Base-by-base conservation (phyloP, 2,888 invertebrate species). In the Nomada hirtipes region DNA sequence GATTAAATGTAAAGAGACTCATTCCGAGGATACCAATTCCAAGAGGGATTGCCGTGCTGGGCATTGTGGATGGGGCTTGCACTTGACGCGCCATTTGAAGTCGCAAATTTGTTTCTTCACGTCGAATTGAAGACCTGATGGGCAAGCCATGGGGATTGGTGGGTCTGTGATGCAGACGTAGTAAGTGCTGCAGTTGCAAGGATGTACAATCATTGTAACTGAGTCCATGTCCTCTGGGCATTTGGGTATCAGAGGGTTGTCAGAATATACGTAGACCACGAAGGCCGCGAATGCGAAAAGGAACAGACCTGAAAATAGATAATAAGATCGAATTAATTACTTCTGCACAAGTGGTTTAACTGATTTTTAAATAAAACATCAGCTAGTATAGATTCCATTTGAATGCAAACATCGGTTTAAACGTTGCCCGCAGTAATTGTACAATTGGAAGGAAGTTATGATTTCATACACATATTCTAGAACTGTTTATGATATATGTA, bases 101-200 rank as follows among this genome's bases (percentile, higher is more conserved):
- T 72, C 57, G 11, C 76, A 76, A 13, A 15, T 13, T 13, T 76
- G 29, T 0, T 0, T 15, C 0, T 1, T 2, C 0, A 47, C 2
- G 15, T 64, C 1, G 29, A 61, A 76, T 0, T 64, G 50, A 26
- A 76, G 76, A 0, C 61, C 55, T 1, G 0, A 0, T 1, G 76
- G 76, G 13, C 76, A 76, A 11, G 55, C 13, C 76, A 76, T 72
- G 7, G 76, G 63, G 9, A n/a, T 50, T n/a, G 55, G 61, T 20
- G 15, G 20, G 2, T 57, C 72, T 4, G 23, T 42, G 11, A 9
- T 1, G 4, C 76, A 76, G 11, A 64, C 76, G 44, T 26, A 76
- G 36, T 72, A 76, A 50, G 72, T 23, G 15, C 4, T 64, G 26
- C 76, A 76, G 4, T 50, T 64, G 26, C 76, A 76, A 9, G 72